These are phyloP conservation scores for Onychostruthus taczanowskii DNA, from an alignment of 2,113 vertebrate genomes.

Conservation along the genomic window DNA sequence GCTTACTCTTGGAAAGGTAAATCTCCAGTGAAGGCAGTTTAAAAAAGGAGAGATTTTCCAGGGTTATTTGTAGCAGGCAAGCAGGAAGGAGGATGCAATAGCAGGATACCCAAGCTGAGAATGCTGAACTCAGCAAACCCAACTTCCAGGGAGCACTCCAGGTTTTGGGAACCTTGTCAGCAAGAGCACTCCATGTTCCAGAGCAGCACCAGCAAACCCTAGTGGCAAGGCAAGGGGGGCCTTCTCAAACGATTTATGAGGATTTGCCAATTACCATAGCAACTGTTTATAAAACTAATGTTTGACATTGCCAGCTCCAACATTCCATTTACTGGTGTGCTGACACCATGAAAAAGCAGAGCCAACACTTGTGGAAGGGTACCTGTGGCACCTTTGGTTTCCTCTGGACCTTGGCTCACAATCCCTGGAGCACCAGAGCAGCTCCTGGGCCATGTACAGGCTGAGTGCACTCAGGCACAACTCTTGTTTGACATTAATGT, in stretches of 20 bases:
- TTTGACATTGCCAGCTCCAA: neutral
- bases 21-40: neutral
- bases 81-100: neutral
- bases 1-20: neutral
- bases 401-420: neutral
- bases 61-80: neutral
- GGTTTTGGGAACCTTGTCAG: neutral
- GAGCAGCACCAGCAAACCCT: neutral
- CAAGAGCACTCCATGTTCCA: neutral
- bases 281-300: neutral
- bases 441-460: rapidly evolving
- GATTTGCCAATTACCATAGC: neutral
- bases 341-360: neutral
- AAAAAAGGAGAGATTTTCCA: neutral
- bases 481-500: neutral
- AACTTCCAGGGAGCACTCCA: neutral
- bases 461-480: neutral
- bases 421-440: neutral
- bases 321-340: neutral
- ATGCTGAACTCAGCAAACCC: neutral
- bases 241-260: neutral
- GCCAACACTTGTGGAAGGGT: neutral
- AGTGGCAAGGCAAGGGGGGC: neutral
- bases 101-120: neutral
- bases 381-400: neutral